phyloP scores from a whole-genome alignment of 2,888 invertebrate species.

The Mesochorus sp. region DNA sequence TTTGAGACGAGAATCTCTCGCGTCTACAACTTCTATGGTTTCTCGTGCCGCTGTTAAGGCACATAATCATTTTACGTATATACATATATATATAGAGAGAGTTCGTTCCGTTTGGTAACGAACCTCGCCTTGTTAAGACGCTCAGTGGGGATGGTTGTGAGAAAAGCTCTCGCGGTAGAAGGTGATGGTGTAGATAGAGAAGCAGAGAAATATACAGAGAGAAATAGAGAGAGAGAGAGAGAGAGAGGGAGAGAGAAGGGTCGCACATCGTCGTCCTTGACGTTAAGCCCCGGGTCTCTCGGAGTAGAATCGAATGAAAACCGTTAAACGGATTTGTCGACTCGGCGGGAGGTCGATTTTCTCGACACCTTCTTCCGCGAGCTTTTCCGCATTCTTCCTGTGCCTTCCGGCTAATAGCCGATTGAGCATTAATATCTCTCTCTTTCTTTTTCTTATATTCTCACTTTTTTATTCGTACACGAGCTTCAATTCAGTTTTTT shows the following conservation, averaged over 20 bases:
- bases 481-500: slow-evolving; percentile 36
- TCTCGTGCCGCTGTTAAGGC: background rate
- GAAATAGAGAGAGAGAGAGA: too few species aligned
- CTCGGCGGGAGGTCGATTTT: slow-evolving; percentile 60
- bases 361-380: slow-evolving; percentile 36
- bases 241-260: too few species aligned
- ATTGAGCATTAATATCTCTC: slow-evolving; percentile 1
- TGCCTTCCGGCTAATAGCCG: background rate
- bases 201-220: too few species aligned
- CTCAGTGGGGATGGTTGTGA: background rate
- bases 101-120: slow-evolving; percentile 33
- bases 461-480: slow-evolving; percentile 10
- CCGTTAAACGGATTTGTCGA: slow-evolving; percentile 67
- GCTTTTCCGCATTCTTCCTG: slow-evolving; percentile 9
- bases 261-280: slow-evolving; percentile 30
- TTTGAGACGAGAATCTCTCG: slow-evolving; percentile 14
- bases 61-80: background rate
- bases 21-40: background rate
- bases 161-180: background rate
- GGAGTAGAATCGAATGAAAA: slow-evolving; percentile 62
- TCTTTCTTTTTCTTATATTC: slow-evolving; percentile 8
- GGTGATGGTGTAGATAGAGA: background rate
- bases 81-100: slow-evolving; percentile 1
- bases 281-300: slow-evolving; percentile 17
- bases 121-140: slow-evolving; percentile 30